These are phyloP conservation scores for Huso huso DNA, from an alignment of 2,797 vertebrate species.

Conservation along the genomic window DNA sequence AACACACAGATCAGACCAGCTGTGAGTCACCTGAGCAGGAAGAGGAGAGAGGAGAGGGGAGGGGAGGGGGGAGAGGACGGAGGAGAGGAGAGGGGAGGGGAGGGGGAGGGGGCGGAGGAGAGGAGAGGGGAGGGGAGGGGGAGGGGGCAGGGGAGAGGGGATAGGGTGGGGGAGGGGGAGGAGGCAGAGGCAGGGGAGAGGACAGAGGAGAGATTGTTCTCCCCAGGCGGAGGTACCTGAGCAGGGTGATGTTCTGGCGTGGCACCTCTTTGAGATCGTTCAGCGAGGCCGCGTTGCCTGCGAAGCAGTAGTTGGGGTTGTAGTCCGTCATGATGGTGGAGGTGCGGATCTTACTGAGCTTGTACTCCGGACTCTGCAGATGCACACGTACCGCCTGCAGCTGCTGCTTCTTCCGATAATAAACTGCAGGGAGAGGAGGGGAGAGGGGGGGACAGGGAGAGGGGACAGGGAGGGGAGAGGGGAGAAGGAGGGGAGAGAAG, in stretches of 20 bases:
- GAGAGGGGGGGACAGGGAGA: constrained; percentile 6
- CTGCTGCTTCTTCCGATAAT: constrained; percentile 77
- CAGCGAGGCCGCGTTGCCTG: constrained; percentile 66
- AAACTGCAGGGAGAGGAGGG: constrained; percentile 56
- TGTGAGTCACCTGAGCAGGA: background rate
- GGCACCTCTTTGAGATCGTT: constrained; percentile 81
- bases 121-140: too few species aligned
- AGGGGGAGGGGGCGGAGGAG: too few species aligned
- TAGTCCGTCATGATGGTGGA: constrained; percentile 88
- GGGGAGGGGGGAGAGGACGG: background rate
- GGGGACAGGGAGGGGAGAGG: background rate
- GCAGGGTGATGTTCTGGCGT: constrained; percentile 79
- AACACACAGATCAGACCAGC: too few species aligned
- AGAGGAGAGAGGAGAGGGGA: background rate
- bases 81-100: too few species aligned
- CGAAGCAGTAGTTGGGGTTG: constrained; percentile 88
- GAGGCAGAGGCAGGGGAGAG: too few species aligned
- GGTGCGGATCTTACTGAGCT: constrained; percentile 83
- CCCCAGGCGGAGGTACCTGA: constrained; percentile 56
- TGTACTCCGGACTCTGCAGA: constrained; percentile 78
- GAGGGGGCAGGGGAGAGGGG: too few species aligned
- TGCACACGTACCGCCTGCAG: constrained; percentile 66
- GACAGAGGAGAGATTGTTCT: too few species aligned
- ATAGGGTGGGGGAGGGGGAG: too few species aligned
- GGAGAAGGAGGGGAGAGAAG: too few species aligned